phyloP scores from a whole-genome alignment of 1,140 invertebrate genomes.

The Nasonia longicornis region DNA sequence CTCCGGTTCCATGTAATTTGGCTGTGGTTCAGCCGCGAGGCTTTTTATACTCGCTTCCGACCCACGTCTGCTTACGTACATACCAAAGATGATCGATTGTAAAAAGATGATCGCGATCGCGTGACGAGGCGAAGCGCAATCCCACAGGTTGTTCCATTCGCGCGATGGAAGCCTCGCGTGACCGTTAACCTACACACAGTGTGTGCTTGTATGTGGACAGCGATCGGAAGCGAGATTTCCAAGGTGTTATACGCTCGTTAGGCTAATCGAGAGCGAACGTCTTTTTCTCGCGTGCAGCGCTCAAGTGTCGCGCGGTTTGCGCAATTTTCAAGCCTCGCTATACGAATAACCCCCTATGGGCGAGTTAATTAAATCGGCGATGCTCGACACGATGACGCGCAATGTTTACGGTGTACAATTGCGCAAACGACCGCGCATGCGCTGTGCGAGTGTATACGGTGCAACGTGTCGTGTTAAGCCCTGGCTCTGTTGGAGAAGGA shows the following conservation, averaged over 20 bases:
- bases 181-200: neutral
- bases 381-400: too few relatives aligned
- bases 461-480: too few relatives aligned
- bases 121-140: neutral
- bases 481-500: too few relatives aligned
- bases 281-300: neutral
- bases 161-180: neutral
- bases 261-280: neutral
- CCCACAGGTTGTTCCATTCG: neutral
- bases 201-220: neutral
- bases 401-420: too few relatives aligned
- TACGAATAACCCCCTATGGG: too few relatives aligned
- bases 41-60: neutral
- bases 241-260: neutral
- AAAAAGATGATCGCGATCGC: too few relatives aligned
- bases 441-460: too few relatives aligned
- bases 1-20: neutral
- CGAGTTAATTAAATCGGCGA: too few relatives aligned
- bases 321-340: neutral
- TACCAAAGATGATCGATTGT: too few relatives aligned
- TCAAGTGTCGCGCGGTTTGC: too few relatives aligned
- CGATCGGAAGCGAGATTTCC: neutral
- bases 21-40: neutral
- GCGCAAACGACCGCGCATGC: neutral
- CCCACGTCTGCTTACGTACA: too few relatives aligned